phyloP scores from a whole-genome alignment of 2,113 vertebrate genomes.

The Atlantisia rogersi region DNA sequence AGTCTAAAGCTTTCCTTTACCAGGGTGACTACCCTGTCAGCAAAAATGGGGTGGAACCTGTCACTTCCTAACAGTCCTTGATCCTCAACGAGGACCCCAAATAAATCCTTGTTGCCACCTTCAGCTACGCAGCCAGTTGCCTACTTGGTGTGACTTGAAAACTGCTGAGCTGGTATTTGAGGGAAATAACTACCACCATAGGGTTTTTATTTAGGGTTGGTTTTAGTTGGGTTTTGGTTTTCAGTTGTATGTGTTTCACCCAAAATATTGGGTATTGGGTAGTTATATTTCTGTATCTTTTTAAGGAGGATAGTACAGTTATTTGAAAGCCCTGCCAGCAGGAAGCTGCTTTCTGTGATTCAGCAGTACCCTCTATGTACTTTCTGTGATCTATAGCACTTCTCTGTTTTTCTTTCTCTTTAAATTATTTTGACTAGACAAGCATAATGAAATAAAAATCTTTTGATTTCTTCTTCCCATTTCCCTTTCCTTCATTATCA shows the following conservation, averaged over 20 bases:
- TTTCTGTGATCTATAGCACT: neutral
- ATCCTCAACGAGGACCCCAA: neutral
- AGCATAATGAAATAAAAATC: neutral
- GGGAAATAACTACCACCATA: neutral
- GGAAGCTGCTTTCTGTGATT: neutral
- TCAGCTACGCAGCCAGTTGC: neutral
- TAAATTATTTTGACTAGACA: neutral
- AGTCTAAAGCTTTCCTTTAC: neutral
- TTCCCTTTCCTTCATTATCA: neutral
- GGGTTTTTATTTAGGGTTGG: neutral
- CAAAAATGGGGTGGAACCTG: neutral
- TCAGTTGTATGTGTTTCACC: neutral
- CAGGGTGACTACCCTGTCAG: neutral
- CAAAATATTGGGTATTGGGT: neutral
- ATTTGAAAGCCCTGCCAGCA: neutral
- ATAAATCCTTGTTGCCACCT: neutral
- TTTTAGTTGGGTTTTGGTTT: neutral
- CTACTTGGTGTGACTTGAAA: neutral
- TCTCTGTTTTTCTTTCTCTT: neutral
- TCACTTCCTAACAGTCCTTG: neutral
- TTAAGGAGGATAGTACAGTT: neutral
- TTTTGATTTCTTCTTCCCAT: neutral
- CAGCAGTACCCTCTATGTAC: neutral
- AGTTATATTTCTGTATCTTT: neutral
- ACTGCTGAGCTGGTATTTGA: neutral